These are phyloP conservation scores for Galaxea fascicularis DNA, from an alignment of 92 coral and sea anemone species.

Conservation along the genomic window DNA sequence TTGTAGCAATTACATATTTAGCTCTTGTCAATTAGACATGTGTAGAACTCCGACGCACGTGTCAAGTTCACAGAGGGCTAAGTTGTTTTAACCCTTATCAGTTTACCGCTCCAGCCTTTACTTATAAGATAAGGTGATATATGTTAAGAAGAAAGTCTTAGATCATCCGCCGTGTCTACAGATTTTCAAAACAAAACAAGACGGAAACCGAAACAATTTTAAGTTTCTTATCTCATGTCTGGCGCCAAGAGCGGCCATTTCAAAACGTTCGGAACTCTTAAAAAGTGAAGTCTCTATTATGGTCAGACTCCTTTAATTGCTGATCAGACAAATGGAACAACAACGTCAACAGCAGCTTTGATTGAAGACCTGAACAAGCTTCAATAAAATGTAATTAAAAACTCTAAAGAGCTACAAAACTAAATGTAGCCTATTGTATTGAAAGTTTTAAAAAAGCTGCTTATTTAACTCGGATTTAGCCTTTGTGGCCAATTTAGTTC, in stretches of 20 bases:
- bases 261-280: constrained; percentile 29
- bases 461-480: not conserved
- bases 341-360: not conserved
- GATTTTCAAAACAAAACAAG: not conserved
- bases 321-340: constrained; percentile 14
- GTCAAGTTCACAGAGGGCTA: not conserved
- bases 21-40: constrained; percentile 10
- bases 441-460: not conserved
- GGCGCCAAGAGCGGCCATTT: constrained; percentile 45
- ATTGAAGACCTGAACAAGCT: constrained; percentile 18
- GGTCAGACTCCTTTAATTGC: constrained; percentile 5
- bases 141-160: not conserved
- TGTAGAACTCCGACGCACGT: constrained; percentile 20
- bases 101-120: not conserved
- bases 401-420: not conserved
- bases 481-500: not conserved
- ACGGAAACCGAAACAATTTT: not conserved
- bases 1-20: not conserved
- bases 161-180: not conserved
- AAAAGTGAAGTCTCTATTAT: not conserved
- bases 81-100: not conserved
- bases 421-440: not conserved
- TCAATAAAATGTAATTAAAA: not conserved
- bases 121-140: not conserved
- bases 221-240: constrained; percentile 23